These are phyloP conservation scores for Ateles fusciceps DNA, from an alignment of 2,797 vertebrate genomes.

Conservation along the genomic window DNA sequence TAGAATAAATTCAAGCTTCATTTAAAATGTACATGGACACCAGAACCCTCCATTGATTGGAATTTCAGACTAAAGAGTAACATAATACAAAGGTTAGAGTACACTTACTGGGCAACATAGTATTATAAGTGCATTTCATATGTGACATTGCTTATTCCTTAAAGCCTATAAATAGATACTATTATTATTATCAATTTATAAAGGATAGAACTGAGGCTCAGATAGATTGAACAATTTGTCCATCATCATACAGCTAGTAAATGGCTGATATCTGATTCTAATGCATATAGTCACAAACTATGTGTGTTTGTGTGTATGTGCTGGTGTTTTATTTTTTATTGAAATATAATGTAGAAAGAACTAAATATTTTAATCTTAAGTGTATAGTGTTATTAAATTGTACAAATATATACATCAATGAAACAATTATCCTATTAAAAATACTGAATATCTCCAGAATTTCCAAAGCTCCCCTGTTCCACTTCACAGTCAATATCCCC, in stretches of 20 bases:
- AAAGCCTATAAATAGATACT: background rate
- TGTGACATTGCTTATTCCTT: background rate
- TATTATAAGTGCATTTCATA: background rate
- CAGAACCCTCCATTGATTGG: background rate
- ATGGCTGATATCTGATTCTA: background rate
- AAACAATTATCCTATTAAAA: background rate
- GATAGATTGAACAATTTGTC: background rate
- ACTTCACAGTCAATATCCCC: background rate
- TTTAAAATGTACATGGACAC: background rate
- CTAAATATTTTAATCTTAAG: background rate
- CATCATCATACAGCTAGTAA: background rate
- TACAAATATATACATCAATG: background rate
- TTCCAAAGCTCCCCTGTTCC: background rate
- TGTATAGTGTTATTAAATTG: background rate
- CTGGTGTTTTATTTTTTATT: background rate
- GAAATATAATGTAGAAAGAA: background rate
- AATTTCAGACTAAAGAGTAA: background rate
- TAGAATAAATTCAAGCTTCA: background rate
- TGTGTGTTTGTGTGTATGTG: background rate
- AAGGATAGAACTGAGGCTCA: background rate
- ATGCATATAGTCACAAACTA: background rate
- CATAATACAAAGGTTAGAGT: background rate
- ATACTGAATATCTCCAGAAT: background rate
- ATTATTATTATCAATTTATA: background rate
- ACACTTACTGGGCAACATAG: background rate